These are phyloP conservation scores for Leucoraja erinaceus DNA, from an alignment of 2,113 vertebrate species.

Conservation along the genomic window DNA sequence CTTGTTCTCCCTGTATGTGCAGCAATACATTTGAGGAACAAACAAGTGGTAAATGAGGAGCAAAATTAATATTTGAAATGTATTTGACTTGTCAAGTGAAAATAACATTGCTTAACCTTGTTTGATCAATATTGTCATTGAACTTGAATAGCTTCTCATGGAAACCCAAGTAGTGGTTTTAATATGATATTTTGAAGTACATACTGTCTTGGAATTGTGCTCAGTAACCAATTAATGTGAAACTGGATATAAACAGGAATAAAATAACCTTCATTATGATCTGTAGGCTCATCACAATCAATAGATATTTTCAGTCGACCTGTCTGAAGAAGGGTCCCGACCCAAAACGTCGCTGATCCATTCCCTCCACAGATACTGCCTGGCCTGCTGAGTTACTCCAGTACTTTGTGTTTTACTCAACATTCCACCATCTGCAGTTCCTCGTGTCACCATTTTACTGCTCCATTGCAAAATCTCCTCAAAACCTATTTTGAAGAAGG, in stretches of 20 bases:
- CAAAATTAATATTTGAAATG: not conserved
- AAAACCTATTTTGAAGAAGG: too few species aligned
- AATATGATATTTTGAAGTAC: not conserved
- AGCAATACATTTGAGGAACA: not conserved
- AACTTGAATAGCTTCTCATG: not conserved
- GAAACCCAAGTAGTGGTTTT: not conserved
- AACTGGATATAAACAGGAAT: not conserved
- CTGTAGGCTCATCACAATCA: not conserved
- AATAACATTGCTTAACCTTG: not conserved
- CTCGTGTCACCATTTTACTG: too few species aligned
- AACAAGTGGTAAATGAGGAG: not conserved
- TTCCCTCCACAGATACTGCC: too few species aligned
- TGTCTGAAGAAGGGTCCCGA: too few species aligned
- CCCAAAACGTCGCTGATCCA: too few species aligned
- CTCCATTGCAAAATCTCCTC: too few species aligned
- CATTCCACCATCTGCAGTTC: too few species aligned
- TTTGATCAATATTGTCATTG: not conserved
- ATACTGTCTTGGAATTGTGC: not conserved
- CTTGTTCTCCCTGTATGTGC: too few species aligned
- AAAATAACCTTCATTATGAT: not conserved
- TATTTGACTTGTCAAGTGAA: not conserved
- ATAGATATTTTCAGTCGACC: not conserved
- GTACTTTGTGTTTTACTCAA: too few species aligned
- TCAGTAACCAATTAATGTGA: slow-evolving; percentile 11
- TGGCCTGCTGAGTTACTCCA: too few species aligned